phyloP scores from a whole-genome alignment of 2,113 vertebrate species.

The Camelus dromedarius region DNA sequence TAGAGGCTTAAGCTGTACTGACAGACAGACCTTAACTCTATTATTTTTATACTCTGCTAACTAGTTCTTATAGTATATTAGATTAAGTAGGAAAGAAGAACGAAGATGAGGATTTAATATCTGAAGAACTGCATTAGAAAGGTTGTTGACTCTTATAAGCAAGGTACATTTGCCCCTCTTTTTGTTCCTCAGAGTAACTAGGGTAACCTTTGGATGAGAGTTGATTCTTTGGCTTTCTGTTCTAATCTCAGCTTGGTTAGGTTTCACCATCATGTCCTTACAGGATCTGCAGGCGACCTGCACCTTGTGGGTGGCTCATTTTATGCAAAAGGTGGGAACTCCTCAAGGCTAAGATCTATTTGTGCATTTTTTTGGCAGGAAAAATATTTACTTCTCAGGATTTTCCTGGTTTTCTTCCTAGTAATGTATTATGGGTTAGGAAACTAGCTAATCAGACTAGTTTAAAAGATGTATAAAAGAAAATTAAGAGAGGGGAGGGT shows the following conservation, averaged over 20 bases:
- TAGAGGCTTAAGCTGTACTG: slow-evolving; percentile 33
- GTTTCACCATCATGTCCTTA: neutral
- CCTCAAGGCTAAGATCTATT: neutral
- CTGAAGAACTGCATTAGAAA: slow-evolving; percentile 64
- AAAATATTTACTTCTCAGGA: neutral
- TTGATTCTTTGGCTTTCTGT: neutral
- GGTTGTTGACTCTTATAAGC: slow-evolving; percentile 55
- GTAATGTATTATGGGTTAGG: neutral
- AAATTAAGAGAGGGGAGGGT: neutral
- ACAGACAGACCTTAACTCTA: slow-evolving; percentile 54
- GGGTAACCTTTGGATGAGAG: neutral
- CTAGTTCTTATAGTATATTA: slow-evolving; percentile 58
- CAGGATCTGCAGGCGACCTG: neutral
- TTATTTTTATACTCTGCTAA: slow-evolving; percentile 68
- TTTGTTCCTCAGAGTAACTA: slow-evolving; percentile 3
- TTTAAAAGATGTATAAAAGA: neutral
- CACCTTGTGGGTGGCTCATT: neutral
- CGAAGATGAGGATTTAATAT: slow-evolving; percentile 61
- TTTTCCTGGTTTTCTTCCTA: neutral
- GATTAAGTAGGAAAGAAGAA: slow-evolving; percentile 55
- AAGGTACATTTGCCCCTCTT: neutral
- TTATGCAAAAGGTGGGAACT: neutral
- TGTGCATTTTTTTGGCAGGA: neutral
- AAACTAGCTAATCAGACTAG: neutral
- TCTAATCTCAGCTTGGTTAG: neutral